Conservation (phyloP, 2,888 invertebrate genomes). For the Epiperipatus broadwayi region DNA sequence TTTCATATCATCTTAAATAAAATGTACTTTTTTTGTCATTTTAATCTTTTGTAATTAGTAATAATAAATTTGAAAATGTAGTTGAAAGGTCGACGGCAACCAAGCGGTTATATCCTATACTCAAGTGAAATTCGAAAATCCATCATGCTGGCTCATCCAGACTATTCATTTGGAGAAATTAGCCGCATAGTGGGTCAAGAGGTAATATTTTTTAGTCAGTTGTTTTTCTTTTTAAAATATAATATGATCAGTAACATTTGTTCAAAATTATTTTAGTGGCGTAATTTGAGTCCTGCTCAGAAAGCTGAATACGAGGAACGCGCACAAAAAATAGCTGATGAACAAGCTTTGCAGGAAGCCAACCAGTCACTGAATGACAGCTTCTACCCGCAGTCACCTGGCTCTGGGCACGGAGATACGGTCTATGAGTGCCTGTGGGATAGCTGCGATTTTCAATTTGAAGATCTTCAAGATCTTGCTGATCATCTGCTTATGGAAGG, state of each 20-base stretch:
- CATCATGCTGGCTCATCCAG: slow-evolving; percentile 81
- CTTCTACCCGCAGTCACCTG: slow-evolving; percentile 27
- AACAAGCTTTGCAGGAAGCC: slow-evolving; percentile 16
- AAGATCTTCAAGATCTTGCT: slow-evolving; percentile 63
- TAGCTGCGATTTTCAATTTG: slow-evolving; percentile 78
- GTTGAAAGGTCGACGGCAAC: slow-evolving; percentile 14
- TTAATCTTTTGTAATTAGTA: no score
- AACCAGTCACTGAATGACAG: slow-evolving; percentile 21
- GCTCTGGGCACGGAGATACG: slow-evolving; percentile 23
- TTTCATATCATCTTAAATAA: no score
- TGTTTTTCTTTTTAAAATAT: background rate
- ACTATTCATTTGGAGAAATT: slow-evolving; percentile 72
- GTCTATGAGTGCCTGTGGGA: slow-evolving; percentile 79
- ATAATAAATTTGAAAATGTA: slow-evolving; percentile 12
- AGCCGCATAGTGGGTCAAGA: slow-evolving; percentile 50
- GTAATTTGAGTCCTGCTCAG: slow-evolving; percentile 61
- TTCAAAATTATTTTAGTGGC: slow-evolving; percentile 84
- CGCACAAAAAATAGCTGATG: slow-evolving; percentile 45
- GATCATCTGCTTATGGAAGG: slow-evolving; percentile 59
- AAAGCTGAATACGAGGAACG: slow-evolving; percentile 88
- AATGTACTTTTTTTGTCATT: no score
- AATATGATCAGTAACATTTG: background rate
- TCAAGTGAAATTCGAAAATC: slow-evolving; percentile 85
- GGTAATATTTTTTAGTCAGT: slow-evolving; percentile 29
- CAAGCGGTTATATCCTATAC: slow-evolving; percentile 95